Base-by-base conservation (phyloP, 2,113 vertebrate genomes). In the Talpa occidentalis region DNA sequence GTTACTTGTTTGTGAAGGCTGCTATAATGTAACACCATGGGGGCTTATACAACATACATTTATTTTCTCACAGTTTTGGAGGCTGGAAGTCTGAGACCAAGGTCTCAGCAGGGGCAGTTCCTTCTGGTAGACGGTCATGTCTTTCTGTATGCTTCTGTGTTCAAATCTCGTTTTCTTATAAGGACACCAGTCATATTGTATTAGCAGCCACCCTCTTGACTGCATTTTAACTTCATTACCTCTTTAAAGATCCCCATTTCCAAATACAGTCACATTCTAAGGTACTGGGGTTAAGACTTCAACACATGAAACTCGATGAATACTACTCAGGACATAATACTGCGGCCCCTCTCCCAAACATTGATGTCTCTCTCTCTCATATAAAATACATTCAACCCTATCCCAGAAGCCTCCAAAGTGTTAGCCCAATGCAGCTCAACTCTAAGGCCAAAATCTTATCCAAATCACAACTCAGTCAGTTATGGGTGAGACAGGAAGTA, bases 131-230 rank as follows among this genome's bases (percentile, higher is more conserved):
- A n/a, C n/a, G n/a, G n/a, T n/a, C n/a, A 35, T 10, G 14, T 81
- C 49, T 52, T 30, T 32, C 19, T 1, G 14, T 2, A 8, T 19
- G 8, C 26, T 22, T 59, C 10, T 67, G 40, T 69, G 40, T 52
- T 17, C 12, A 21, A 44, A 32, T 49, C 7, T 35, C 28, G 30
- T 30, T 12, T 73, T 32, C 37, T 44, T 70, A 59, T 9, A 30
- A 40, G 24, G 30, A 88, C 9, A 64, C 30, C 40, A 60, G 12
- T 26, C 35, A 21, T 35, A 11, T 1, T 72, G n/a, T 28, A 44
- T 21, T 26, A 8, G 44, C 10, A 15, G 0, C 19, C 4, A 42
- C 9, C 0, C 15, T 49, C 12, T 5, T 12, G 6, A 83, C 10
- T 6, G 73, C 56, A 60, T 44, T 88, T 79, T 49, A 24, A 35